Percentiles rank a stretch among this genome's conserved stretches.
phyloP scores from a whole-genome alignment of 1,140 invertebrate genomes.

The Pantala flavescens region DNA sequence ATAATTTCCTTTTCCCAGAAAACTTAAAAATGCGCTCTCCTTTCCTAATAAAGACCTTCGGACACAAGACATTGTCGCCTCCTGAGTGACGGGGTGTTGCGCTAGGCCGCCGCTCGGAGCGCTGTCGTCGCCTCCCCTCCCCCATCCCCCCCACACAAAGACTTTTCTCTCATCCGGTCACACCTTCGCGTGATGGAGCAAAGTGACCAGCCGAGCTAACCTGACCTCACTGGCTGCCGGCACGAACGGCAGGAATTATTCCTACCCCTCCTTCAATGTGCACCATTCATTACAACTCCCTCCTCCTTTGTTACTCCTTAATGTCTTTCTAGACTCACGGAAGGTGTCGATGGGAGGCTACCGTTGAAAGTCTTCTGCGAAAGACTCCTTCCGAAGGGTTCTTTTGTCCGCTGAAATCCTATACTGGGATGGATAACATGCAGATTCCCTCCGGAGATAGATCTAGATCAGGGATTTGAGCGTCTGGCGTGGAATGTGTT shows the following conservation, averaged over 20 bases:
- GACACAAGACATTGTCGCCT: neutral
- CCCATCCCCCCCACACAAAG: neutral
- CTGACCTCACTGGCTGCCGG: neutral
- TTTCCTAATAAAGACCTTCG: too few relatives aligned
- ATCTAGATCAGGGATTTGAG: too few relatives aligned
- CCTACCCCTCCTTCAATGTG: neutral
- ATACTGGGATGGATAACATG: too few relatives aligned
- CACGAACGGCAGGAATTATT: neutral
- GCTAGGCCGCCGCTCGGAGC: neutral
- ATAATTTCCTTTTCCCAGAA: too few relatives aligned
- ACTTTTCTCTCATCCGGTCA: neutral
- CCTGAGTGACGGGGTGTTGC: neutral
- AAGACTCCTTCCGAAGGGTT: too few relatives aligned
- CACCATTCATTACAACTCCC: neutral
- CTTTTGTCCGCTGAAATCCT: too few relatives aligned
- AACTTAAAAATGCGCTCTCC: too few relatives aligned
- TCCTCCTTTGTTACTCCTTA: neutral
- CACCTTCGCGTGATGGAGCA: constrained; percentile 2
- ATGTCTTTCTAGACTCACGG: neutral
- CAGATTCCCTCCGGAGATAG: too few relatives aligned
- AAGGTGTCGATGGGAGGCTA: neutral
- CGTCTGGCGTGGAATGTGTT: too few relatives aligned
- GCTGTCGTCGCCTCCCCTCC: neutral
- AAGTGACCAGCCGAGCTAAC: neutral
- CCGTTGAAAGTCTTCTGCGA: too few relatives aligned